A percentile compares a stretch with the other conserved stretches of the same genome.
These are phyloP conservation scores for Priocnemis perturbator DNA, from an alignment of 2,888 invertebrate genomes.

Conservation along the genomic window DNA sequence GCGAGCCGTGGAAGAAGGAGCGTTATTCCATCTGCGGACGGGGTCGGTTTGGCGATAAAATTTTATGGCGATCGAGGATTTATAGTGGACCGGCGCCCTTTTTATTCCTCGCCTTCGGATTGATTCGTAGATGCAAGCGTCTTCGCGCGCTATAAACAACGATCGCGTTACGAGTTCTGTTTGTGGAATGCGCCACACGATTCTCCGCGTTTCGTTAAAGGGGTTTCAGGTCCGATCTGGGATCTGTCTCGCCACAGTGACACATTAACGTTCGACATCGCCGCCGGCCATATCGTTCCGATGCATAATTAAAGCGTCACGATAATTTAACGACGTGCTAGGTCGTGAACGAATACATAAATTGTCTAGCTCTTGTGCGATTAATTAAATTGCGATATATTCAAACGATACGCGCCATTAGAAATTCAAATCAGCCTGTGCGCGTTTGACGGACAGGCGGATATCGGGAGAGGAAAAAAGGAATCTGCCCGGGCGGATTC, in stretches of 20 bases:
- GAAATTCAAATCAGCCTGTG: slow-evolving; percentile 28
- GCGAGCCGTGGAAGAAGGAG: slow-evolving; percentile 16
- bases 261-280: too few species aligned
- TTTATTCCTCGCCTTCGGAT: neutral
- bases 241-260: too few species aligned
- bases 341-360: too few species aligned
- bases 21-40: slow-evolving; percentile 20
- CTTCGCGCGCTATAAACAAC: too few species aligned
- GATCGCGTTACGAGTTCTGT: too few species aligned
- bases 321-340: too few species aligned
- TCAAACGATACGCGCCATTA: slow-evolving; percentile 16
- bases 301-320: too few species aligned
- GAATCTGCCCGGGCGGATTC: slow-evolving; percentile 21
- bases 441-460: slow-evolving; percentile 17
- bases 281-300: too few species aligned
- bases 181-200: too few species aligned
- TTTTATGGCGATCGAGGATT: slow-evolving; percentile 22
- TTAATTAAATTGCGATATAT: neutral
- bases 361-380: too few species aligned
- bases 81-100: slow-evolving; percentile 7
- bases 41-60: slow-evolving; percentile 36
- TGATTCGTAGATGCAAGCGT: neutral
- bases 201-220: too few species aligned
- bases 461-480: slow-evolving; percentile 10
- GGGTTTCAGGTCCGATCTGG: too few species aligned